phyloP scores from a whole-genome alignment of 2,888 invertebrate species.

The Drosophila longiperda region DNA sequence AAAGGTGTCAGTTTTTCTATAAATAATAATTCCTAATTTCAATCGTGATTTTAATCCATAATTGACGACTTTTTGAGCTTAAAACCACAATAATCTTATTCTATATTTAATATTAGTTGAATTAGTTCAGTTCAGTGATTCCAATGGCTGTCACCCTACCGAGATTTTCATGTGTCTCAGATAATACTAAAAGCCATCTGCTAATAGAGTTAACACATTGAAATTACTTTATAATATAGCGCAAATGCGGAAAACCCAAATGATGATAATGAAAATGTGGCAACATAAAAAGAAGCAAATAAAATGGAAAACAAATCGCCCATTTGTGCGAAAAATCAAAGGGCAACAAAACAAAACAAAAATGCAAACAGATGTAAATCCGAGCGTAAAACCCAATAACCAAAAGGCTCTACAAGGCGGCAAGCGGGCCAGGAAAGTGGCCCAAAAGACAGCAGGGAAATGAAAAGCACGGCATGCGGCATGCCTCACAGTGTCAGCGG shows the following conservation, averaged over 20 bases:
- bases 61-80: not conserved
- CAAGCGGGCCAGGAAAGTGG: constrained; percentile 41
- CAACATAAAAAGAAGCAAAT: constrained; percentile 45
- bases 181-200: constrained; percentile 34
- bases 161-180: not conserved
- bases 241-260: constrained; percentile 32
- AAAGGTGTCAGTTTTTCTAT: not conserved
- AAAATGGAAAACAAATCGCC: constrained; percentile 70
- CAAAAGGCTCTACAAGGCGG: constrained; percentile 54
- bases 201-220: constrained; percentile 49
- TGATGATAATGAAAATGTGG: constrained; percentile 56
- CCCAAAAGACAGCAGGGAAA: constrained; percentile 39
- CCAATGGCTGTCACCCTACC: not conserved
- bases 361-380: constrained; percentile 82
- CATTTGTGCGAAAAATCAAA: constrained; percentile 53
- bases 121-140: not conserved
- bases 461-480: constrained; percentile 73
- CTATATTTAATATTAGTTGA: not conserved
- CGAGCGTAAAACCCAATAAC: constrained; percentile 72
- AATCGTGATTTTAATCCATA: not conserved
- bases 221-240: constrained; percentile 33
- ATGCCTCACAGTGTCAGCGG: constrained; percentile 53
- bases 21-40: not conserved
- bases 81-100: not conserved
- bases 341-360: constrained; percentile 16